Evolutionary conservation across 2,888 invertebrate genomes (phyloP).

Genomic region (Leucophenga montana): DNA sequence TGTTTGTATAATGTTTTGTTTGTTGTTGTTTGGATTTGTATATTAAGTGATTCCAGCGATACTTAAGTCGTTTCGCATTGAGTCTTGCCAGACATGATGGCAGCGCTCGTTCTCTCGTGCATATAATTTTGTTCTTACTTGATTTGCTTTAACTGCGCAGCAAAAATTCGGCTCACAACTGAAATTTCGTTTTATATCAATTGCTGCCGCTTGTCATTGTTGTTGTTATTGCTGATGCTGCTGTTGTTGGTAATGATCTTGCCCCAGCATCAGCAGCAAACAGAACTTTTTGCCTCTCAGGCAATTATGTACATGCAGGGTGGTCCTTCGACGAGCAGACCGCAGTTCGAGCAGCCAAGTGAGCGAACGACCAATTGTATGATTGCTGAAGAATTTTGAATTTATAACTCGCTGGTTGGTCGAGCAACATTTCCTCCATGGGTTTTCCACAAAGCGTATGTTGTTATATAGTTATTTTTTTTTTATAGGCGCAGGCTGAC

Average conservation of each 20-base stretch:
- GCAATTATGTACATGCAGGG: constrained; percentile 13
- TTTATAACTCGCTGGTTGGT: constrained; percentile 21
- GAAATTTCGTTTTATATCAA: no score
- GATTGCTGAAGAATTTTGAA: constrained; percentile 17
- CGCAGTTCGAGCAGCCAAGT: no score
- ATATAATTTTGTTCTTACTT: constrained; percentile 28
- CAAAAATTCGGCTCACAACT: constrained; percentile 1
- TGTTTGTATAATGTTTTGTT: constrained; percentile 9
- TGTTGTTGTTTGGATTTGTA: background rate
- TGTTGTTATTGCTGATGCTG: background rate
- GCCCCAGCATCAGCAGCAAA: background rate
- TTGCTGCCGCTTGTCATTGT: background rate
- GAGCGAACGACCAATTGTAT: constrained; percentile 18
- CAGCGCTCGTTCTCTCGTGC: constrained; percentile 51
- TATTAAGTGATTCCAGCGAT: constrained; percentile 2
- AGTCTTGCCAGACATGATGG: constrained; percentile 64
- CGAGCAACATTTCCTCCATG: background rate
- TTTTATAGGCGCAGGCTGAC: constrained; percentile 28
- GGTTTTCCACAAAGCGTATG: no score
- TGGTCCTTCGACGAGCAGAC: constrained; percentile 9
- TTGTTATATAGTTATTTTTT: background rate
- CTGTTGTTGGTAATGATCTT: constrained; percentile 4
- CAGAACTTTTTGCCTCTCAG: no score
- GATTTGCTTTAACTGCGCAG: constrained; percentile 24
- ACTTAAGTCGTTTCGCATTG: constrained; percentile 32